Base-by-base conservation (phyloP, 2,888 invertebrate genomes). In the Crepidodera aurea region DNA sequence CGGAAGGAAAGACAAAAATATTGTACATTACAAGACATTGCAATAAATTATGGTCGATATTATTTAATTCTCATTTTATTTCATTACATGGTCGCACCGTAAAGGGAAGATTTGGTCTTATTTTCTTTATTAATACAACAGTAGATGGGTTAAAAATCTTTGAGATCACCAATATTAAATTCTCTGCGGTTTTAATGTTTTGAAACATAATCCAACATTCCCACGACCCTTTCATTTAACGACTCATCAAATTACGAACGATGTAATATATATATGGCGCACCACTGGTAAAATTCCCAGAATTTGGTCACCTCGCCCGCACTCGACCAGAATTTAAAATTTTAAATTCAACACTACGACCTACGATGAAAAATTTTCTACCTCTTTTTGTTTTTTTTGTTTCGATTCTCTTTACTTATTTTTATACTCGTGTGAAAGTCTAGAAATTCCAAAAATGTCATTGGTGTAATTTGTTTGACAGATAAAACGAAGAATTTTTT, bases 311-410 rank as follows among this genome's bases (percentile, higher is more conserved):
- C 44, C 53, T 72, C 71, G 75, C 75, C 74, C 72, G 74, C 74
- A 73, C 75, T 73, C 75, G 66, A 66, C 72, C 72, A 71, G 75
- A 74, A 75, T 75, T 74, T 73, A 72, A 75, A 75, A 73, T 71
- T 75, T 73, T 72, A 72, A 75, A 75, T 73, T 71, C 71, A 71
- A 69, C 68, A 68, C 68, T 66, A 60, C 61, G 64, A 64, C 66
- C 64, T 58, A 63, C 66, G 48, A 63, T 57, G 48, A 48, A 68
- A 69, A 57, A 67, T 67, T 66, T 68, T 62, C 59, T 64, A 68
- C 65, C 64, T 66, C 22, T 25, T 40, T 48, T 61, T 62, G 51
- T 62, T 58, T 22, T 48, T n/a, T n/a, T n/a, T n/a, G n/a, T n/a
- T 48, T 51, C 39, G 39, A 16, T 7, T 37, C n/a, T 37, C 37